Base-by-base conservation (phyloP, 2,797 vertebrate genomes). In the Acanthis flammea region DNA sequence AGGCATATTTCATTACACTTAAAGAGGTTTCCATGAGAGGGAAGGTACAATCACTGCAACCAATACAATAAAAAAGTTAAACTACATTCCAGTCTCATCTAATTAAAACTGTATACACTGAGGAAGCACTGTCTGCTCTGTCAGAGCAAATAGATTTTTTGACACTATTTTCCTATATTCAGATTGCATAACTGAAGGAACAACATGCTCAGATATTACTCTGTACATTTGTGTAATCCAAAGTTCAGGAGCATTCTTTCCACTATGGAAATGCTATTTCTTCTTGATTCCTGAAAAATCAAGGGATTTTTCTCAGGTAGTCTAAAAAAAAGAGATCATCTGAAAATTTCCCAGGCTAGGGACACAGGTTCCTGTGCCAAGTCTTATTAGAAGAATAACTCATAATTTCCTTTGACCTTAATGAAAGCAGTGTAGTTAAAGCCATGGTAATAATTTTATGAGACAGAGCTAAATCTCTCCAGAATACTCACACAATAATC, bases 371-470 rank as follows among this genome's bases (percentile, higher is more conserved):
- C 37, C 37, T 70, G 24, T 60, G 41, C 47, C 39, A 87, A 79
- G 63, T 33, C 50, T 86, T 63, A 67, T 77, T 85, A 61, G 73
- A 90, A 90, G 74, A 12, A 48, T 74, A 92, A 93, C 57, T 81
- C 65, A 88, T 71, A 12, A 77, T 94, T 96, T 95, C 57, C 57
- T 83, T 67, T 47, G 48, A 86, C 68, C 33, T 80, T 92, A 93
- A 95, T 86, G 54, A 92, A 90, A 83, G 81, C 53, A 74, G 53
- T 8, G 23, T 65, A 51, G 54, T 92, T 92, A 88, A 89, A 92
- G 45, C 19, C 48, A 87, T 31, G 31, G 33, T 80, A 95, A 96
- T 83, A 16, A 77, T 68, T 95, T 86, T 71, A 94, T 33, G 60
- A 87, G 81, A 30, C 90, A 90, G 79, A 83, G 50, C n/a, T 71